These are phyloP conservation scores for Ectobius pallidus DNA, from an alignment of 2,888 invertebrate genomes.

Conservation along the genomic window DNA sequence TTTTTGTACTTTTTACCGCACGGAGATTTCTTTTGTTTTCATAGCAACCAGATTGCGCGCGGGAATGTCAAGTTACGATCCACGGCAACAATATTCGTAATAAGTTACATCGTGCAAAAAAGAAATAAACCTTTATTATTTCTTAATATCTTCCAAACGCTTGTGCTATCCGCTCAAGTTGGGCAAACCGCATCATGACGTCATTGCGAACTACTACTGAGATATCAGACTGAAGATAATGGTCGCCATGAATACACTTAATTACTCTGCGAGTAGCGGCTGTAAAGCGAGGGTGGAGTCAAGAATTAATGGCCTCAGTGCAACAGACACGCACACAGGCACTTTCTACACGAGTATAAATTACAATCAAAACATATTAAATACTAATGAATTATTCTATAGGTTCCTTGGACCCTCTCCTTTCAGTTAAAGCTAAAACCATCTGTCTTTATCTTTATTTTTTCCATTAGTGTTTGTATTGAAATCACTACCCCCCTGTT, in stretches of 20 bases:
- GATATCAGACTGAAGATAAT: conserved; percentile 16
- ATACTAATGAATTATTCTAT: conserved; percentile 5
- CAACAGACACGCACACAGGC: neutral
- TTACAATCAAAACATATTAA: conserved; percentile 11
- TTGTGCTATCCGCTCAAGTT: neutral
- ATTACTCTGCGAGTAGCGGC: conserved; percentile 8
- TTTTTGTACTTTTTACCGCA: no score
- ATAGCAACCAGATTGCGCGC: no score
- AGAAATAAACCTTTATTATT: no score
- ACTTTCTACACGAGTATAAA: neutral
- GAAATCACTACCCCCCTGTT: neutral
- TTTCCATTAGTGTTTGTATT: no score
- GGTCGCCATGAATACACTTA: conserved; percentile 22
- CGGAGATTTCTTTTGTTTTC: no score
- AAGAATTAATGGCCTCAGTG: neutral
- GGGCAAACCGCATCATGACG: conserved; percentile 17
- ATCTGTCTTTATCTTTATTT: no score
- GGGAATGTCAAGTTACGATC: no score
- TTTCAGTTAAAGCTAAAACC: neutral
- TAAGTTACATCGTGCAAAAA: no score
- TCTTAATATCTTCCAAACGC: no score
- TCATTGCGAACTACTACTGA: conserved; percentile 11
- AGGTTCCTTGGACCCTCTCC: neutral
- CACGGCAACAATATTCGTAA: no score
- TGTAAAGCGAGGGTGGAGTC: conserved; percentile 17